Base-by-base conservation (phyloP, 2,888 invertebrate genomes). In the Synergus gifuensis region DNA sequence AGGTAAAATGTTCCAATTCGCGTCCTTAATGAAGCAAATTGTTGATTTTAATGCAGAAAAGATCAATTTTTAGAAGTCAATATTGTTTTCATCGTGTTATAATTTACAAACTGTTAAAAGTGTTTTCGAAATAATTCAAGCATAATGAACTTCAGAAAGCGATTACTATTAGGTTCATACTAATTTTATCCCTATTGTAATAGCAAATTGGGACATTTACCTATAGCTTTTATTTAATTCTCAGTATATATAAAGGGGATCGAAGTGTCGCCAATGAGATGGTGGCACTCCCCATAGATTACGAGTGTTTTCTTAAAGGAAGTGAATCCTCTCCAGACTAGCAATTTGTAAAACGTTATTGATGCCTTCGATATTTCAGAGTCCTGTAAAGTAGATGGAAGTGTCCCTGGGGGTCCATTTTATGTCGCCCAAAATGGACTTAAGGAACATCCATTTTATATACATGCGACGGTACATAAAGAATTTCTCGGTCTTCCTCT, bases 311-410 rank as follows among this genome's bases (percentile, higher is more conserved):
- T 81, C 82, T 83, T 81, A 81, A 83, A 82, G 79, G 79, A 82
- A 79, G 67, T 79, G 82, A 79, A 82, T 83, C 77, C 78, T 82
- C 79, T 78, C 81, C 73, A 81, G 78, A 73, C 46, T 73, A 79
- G 78, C 81, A 83, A 82, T 83, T 83, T 82, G 83, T 81, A 82
- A 90, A 90, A 90, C 89, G 88, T 89, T 90, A 91, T 90, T 89
- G 90, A 90, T 90, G 90, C 89, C 86, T 83, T 83, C 89, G 85
- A 90, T 91, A 89, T 90, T 90, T 91, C 88, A 88, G 85, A 87
- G 89, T 89, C 89, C 85, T 87, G 85, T 88, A 88, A 90, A 90
- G 89, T 89, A 86, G 87, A 90, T 88, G 89, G 80, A 60, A 64
- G 58, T 28, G 76, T 79, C 80, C 79, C 82, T 73, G 49, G 67